Evolutionary conservation across 2,113 vertebrate species (phyloP).

Genomic region (Canis aureus): DNA sequence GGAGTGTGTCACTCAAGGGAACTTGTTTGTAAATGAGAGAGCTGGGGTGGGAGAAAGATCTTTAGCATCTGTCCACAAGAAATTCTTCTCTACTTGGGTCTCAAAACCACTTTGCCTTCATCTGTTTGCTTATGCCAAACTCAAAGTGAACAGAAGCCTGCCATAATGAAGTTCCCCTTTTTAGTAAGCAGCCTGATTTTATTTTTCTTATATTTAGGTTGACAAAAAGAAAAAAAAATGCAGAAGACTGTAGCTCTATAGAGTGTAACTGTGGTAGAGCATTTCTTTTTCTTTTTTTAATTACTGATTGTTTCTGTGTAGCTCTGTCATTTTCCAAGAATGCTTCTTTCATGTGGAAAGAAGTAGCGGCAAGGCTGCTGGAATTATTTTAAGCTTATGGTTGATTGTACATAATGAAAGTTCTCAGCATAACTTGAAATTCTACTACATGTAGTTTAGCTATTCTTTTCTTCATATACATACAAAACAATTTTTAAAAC

Average conservation of each 20-base stretch:
- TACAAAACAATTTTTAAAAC: slow-evolving; percentile 17
- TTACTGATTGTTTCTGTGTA: slow-evolving; percentile 80
- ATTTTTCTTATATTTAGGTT: slow-evolving; percentile 82
- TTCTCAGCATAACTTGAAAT: slow-evolving; percentile 61
- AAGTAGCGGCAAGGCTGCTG: slow-evolving; percentile 73
- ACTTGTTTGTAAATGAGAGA: slow-evolving; percentile 61
- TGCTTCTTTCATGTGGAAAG: slow-evolving; percentile 80
- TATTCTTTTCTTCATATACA: slow-evolving; percentile 39
- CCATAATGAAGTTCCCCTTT: slow-evolving; percentile 90
- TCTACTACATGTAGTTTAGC: slow-evolving; percentile 37
- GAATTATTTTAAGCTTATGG: slow-evolving; percentile 81
- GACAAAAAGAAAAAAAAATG: slow-evolving; percentile 73
- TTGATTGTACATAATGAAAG: slow-evolving; percentile 73
- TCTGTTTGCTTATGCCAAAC: slow-evolving; percentile 84
- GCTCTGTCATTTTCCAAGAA: slow-evolving; percentile 81
- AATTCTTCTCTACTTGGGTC: slow-evolving; percentile 75
- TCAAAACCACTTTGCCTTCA: slow-evolving; percentile 84
- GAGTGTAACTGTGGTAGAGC: slow-evolving; percentile 68
- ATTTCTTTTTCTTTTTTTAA: slow-evolving; percentile 60
- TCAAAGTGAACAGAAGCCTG: slow-evolving; percentile 86
- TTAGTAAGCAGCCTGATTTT: slow-evolving; percentile 88
- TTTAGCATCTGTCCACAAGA: slow-evolving; percentile 81
- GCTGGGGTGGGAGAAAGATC: neutral
- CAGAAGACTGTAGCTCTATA: slow-evolving; percentile 75
- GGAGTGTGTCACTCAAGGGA: slow-evolving; percentile 39